Base-by-base conservation (phyloP, 2,113 vertebrate genomes). In the Campylomormyrus numenius region DNA sequence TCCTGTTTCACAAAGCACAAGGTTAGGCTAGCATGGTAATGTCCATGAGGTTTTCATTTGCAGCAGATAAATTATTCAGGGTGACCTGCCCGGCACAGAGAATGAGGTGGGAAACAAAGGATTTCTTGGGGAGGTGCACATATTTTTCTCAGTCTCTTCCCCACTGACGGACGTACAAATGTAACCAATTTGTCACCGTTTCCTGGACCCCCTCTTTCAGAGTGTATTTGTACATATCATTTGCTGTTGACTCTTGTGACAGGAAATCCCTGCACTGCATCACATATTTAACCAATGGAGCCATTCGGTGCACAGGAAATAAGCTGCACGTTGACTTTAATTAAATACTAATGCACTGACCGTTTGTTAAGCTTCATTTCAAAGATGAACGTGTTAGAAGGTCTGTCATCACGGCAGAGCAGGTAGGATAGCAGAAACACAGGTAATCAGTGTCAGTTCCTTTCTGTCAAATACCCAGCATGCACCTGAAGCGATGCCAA, bases 41-140 rank as follows among this genome's bases (percentile, higher is more conserved):
- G 93, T 92, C 91, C 83, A 88, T 92, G 90, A 94, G 94, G 93
- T 94, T 94, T 95, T 93, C 91, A 95, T 95, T 95, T 95, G 94
- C 92, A 91, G 90, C 89, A 91, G 92, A 95, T 95, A 93, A 96
- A 95, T 95, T 93, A 95, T 96, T 95, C 93, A 95, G 92, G 88
- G 90, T 88, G 89, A 91, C 92, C 90, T 90, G 90, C 84, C 90
- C 74, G 66, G 58, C 90, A 66, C 52, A 48, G 42, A 66, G 88
- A 62, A 88, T 19, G 84, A 58, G 35, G 62, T 5, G 31, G 90
- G 66, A 46, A 88, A 85, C 31, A 88, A 31, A 45, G 62, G 39
- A 21, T 58, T 50, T 88, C 27, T 48, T 74, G 42, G 21, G 46
- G 48, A 85, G 74, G 21, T 85, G 9, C 7, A 9, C 45, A 48